phyloP scores from a whole-genome alignment of 1,140 invertebrate genomes.

The Berghia stephanieae region DNA sequence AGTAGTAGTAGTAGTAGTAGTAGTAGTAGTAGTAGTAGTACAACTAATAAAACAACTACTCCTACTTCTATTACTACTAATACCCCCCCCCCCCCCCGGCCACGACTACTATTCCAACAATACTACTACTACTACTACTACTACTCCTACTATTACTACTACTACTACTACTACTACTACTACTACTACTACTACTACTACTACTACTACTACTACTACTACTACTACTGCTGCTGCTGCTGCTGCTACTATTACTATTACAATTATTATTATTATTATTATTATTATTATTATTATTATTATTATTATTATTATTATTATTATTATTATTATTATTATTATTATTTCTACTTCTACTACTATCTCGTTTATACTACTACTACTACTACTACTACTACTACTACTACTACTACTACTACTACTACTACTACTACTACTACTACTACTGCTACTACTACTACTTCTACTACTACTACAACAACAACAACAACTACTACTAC shows the following conservation, averaged over 20 bases:
- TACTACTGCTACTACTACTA: constrained; percentile 25
- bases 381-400: constrained; percentile 36
- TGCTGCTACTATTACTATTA: constrained; percentile 30
- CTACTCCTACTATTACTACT: no score
- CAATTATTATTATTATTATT: constrained; percentile 31
- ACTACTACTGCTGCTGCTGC: constrained; percentile 32
- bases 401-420: constrained; percentile 27
- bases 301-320: constrained; percentile 28
- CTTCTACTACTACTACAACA: constrained; percentile 29
- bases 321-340: constrained; percentile 29
- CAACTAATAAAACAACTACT: constrained; percentile 8
- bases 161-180: constrained; percentile 18
- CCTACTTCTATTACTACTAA: no score
- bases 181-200: constrained; percentile 33
- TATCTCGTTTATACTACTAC: no score
- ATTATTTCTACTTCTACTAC: constrained; percentile 31
- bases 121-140: no score
- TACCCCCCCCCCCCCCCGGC: no score
- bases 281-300: constrained; percentile 28
- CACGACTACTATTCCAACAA: no score
- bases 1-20: constrained; percentile 25
- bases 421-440: constrained; percentile 33
- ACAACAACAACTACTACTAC: neutral
- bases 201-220: constrained; percentile 34
- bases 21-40: neutral